Evolutionary conservation across 2,888 invertebrate genomes (phyloP).

Genomic region (Chouioia cunea): DNA sequence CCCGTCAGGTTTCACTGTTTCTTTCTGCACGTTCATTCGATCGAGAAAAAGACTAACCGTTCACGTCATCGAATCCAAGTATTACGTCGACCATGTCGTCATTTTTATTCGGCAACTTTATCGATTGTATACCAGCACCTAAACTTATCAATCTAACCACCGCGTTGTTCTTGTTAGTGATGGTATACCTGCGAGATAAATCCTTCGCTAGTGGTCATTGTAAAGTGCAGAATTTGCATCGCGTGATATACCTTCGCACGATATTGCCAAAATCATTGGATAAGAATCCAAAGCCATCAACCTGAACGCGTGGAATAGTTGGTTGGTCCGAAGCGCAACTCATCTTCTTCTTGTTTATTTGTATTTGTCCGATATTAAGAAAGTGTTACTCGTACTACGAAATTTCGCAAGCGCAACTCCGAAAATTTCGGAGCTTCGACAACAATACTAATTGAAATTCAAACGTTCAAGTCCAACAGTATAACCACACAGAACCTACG

Average conservation of each 20-base stretch:
- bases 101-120: slow-evolving; percentile 69
- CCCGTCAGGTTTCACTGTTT: background rate
- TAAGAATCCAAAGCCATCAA: slow-evolving; percentile 59
- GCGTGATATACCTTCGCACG: slow-evolving; percentile 51
- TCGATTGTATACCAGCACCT: slow-evolving; percentile 72
- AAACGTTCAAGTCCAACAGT: no score
- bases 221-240: no score
- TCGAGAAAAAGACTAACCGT: slow-evolving; percentile 62
- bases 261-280: slow-evolving; percentile 50
- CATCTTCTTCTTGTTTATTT: no score
- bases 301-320: slow-evolving; percentile 46
- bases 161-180: slow-evolving; percentile 68
- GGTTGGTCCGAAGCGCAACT: no score
- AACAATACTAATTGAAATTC: no score
- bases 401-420: no score
- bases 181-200: slow-evolving; percentile 64
- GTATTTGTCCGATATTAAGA: no score
- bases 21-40: slow-evolving; percentile 20
- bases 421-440: no score
- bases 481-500: no score
- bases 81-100: slow-evolving; percentile 70
- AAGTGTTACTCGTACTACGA: no score
- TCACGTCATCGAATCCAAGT: slow-evolving; percentile 71
- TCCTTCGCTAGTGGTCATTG: no score
- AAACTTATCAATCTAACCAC: slow-evolving; percentile 69